Base-by-base conservation (phyloP, 2,888 invertebrate genomes). In the Prosapia bicincta region DNA sequence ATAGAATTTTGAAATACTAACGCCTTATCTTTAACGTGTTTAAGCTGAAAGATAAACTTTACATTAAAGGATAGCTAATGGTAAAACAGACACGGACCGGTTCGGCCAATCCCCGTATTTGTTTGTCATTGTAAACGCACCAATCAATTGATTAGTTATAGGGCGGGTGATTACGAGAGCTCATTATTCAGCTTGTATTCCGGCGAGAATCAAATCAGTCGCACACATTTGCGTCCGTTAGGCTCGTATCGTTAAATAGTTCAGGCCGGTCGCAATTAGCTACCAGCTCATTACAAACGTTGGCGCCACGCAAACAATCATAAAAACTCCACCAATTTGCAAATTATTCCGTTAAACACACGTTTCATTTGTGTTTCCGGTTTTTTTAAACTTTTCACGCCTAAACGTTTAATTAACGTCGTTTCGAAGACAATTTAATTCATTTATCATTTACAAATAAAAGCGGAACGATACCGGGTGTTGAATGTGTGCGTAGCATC, bases 111-210 rank as follows among this genome's bases (percentile, higher is more conserved):
- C 15, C 30, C 24, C 67, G 66, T 76, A 73, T 76, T 76, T 73
- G 73, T 73, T 71, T 71, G 38, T 54, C 76, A 76, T 73, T 73
- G 76, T 73, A 76, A 69, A 76, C 76, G 72, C 28, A 66, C 69
- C 73, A 76, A 76, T 76, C 73, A 76, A 76, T 76, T 76, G 68
- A 76, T 76, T 76, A 76, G 65, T 67, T 66, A 66, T 24, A 24
- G 24, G 66, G 66, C 32, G 28, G 43, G 26, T 54, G 72, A 72
- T 54, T 68, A 28, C 23, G n/a, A 7, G 74, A 26, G 43, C 69
- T 69, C 74, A 74, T 74, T 74, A 74, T 74, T 69, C 74, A 77
- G 38, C 38, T 38, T 38, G 38, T 38, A 38, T 38, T 38, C 15
- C 38, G 13, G 13, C 38, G 38, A 38, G 38, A 38, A 38, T 38